Conservation (phyloP, 1,140 invertebrate genomes). For the Dendroctonus valens region DNA sequence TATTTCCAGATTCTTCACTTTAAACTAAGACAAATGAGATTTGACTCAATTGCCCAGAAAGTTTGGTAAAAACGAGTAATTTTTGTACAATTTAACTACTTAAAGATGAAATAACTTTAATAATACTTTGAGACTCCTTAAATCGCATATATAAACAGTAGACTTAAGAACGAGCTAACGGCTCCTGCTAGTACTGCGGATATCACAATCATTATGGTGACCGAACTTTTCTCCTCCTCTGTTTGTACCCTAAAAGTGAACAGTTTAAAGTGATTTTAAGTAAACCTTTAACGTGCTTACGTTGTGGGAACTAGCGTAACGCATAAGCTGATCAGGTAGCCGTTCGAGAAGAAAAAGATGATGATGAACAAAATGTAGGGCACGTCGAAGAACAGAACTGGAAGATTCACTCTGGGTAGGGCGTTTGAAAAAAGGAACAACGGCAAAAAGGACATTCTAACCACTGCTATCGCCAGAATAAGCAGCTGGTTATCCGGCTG, state of each 20-base stretch:
- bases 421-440: constrained; percentile 37
- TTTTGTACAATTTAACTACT: background rate
- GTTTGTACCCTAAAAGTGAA: constrained; percentile 18
- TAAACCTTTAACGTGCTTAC: constrained; percentile 5
- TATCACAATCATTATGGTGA: constrained; percentile 21
- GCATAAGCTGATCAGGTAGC: constrained; percentile 34
- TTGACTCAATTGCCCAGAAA: no score
- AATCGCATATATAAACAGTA: constrained; percentile 19
- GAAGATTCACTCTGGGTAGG: constrained; percentile 33
- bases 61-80: background rate
- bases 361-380: constrained; percentile 33
- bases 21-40: no score
- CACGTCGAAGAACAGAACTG: constrained; percentile 33
- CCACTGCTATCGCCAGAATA: constrained; percentile 24
- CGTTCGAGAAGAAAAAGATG: constrained; percentile 31
- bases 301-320: constrained; percentile 21
- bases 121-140: constrained; percentile 9
- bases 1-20: no score
- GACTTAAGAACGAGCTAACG: constrained; percentile 18
- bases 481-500: constrained; percentile 31
- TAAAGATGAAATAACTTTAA: constrained; percentile 3
- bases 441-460: constrained; percentile 33
- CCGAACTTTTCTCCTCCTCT: constrained; percentile 11
- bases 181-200: constrained; percentile 16
- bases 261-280: background rate